A percentile compares a stretch with the other conserved stretches of the same genome.
phyloP scores from a whole-genome alignment of 2,113 vertebrate species.

The Zingel zingel region DNA sequence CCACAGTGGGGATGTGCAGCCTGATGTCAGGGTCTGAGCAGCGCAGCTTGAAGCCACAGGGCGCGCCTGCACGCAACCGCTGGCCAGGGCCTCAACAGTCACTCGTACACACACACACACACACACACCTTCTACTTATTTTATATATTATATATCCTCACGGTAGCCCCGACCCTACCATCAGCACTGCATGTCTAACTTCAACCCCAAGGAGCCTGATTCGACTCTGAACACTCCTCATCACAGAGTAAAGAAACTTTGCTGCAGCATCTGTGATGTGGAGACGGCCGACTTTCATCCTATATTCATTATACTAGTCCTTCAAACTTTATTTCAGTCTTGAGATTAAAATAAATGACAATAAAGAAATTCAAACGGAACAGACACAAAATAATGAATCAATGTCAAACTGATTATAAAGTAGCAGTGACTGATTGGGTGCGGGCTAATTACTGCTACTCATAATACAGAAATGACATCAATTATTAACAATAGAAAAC shows the following conservation, averaged over 20 bases:
- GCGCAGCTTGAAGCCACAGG: constrained; percentile 89
- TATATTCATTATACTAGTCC: background rate
- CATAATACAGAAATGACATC: background rate
- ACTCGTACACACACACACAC: background rate
- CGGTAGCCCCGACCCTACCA: constrained; percentile 8
- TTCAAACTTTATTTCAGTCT: background rate
- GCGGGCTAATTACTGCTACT: background rate
- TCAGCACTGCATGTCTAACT: constrained; percentile 1
- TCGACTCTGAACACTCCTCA: background rate
- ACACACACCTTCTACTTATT: constrained; percentile 20
- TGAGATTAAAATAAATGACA: background rate
- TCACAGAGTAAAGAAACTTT: background rate
- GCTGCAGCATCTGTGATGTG: background rate
- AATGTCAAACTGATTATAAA: background rate
- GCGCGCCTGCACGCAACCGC: constrained; percentile 75
- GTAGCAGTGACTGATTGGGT: background rate
- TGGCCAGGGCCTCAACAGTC: constrained; percentile 81
- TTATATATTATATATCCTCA: background rate
- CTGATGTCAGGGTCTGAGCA: constrained; percentile 80
- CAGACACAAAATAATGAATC: background rate
- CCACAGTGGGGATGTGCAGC: constrained; percentile 89
- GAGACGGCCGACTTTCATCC: no score
- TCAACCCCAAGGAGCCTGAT: background rate
- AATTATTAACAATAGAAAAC: background rate
- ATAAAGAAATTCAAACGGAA: background rate